Evolutionary conservation across 2,113 vertebrate genomes (phyloP).

Genomic region (Litocranius walleri): DNA sequence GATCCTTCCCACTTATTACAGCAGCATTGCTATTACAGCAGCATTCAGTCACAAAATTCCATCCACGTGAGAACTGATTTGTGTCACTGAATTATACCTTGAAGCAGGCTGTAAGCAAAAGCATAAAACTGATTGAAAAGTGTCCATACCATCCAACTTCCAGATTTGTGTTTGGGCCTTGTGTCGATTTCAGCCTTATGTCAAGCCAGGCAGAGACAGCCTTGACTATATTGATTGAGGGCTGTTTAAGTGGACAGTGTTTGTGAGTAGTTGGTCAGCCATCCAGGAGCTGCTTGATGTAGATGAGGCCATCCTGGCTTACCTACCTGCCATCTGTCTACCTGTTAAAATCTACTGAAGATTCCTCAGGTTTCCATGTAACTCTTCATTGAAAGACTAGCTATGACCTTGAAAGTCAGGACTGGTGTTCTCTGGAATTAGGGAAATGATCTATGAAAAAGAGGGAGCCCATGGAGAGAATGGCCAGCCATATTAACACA

Average conservation of each 20-base stretch:
- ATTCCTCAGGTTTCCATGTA: background rate
- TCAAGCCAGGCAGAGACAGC: background rate
- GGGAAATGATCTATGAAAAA: background rate
- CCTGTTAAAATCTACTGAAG: background rate
- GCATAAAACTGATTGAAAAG: background rate
- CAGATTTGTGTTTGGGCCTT: background rate
- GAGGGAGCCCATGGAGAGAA: background rate
- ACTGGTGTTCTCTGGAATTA: background rate
- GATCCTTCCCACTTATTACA: background rate
- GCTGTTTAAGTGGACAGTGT: background rate
- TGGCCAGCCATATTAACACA: background rate
- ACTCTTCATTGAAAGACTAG: background rate
- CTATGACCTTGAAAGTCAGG: background rate
- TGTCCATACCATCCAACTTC: background rate
- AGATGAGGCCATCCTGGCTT: background rate
- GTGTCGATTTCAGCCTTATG: background rate
- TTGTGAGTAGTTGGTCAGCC: background rate
- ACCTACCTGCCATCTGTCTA: background rate
- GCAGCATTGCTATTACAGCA: background rate
- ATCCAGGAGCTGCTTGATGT: background rate
- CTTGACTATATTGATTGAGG: background rate
- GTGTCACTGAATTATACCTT: background rate
- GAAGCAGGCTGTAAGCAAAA: background rate
- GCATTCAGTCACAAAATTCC: background rate
- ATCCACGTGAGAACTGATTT: background rate